Percentiles rank a stretch among this genome's conserved stretches.
Evolutionary conservation across 1,140 invertebrate species (phyloP).

Genomic region (Tetragnatha versicolor): DNA sequence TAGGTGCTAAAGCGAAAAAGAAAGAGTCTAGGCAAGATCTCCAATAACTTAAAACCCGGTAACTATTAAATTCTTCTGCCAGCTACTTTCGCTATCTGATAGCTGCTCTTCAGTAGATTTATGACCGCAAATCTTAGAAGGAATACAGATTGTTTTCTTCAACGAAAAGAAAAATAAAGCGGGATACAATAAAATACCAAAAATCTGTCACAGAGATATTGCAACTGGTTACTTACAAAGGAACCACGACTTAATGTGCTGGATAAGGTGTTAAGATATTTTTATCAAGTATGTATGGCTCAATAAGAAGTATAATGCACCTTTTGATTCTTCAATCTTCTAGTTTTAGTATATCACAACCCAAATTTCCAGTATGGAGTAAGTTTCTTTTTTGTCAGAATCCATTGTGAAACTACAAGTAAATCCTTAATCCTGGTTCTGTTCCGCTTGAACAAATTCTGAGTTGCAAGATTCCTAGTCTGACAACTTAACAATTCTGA

Average conservation of each 20-base stretch:
- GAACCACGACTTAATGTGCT: constrained; percentile 20
- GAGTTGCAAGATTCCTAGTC: too few species aligned
- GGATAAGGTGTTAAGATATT: not conserved
- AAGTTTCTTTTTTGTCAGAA: too few species aligned
- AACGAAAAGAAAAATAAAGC: constrained; percentile 27
- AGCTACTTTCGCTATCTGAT: constrained; percentile 36
- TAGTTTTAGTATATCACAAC: too few species aligned
- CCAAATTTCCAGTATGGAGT: too few species aligned
- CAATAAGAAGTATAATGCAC: too few species aligned
- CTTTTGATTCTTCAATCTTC: too few species aligned
- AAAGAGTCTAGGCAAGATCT: not conserved
- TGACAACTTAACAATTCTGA: too few species aligned
- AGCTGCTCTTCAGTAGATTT: constrained; percentile 30
- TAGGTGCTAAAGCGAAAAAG: not conserved
- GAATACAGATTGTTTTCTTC: constrained; percentile 41
- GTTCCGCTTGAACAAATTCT: too few species aligned
- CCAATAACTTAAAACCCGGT: constrained; percentile 30
- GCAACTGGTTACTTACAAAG: constrained; percentile 10
- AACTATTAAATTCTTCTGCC: constrained; percentile 50
- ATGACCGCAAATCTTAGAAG: constrained; percentile 36
- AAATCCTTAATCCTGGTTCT: too few species aligned
- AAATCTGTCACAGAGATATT: constrained; percentile 38
- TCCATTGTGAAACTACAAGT: too few species aligned
- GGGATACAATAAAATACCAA: constrained; percentile 36
- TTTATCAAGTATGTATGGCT: not conserved